Base-by-base conservation (phyloP, 2,113 vertebrate genomes). In the Heterochromis multidens region DNA sequence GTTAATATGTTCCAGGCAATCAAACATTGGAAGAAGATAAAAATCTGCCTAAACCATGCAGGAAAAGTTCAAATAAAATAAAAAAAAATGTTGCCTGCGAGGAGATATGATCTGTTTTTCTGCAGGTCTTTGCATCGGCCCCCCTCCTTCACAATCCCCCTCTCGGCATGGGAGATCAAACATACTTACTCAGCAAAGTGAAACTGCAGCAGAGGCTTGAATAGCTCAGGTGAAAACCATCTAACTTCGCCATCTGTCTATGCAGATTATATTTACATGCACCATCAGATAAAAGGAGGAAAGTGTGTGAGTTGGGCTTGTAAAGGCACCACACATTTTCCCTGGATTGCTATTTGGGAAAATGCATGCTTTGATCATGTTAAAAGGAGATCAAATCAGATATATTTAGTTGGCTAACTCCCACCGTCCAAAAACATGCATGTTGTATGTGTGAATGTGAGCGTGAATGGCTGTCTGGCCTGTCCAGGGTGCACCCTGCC, bases 211-310 rank as follows among this genome's bases (percentile, higher is more conserved):
- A 31, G 14, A 78, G 29, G 35, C 52, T 90, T 13, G 2, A 52
- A 56, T n/a, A 56, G 65, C 29, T 63, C 86, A 87, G 80, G 62
- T 56, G n/a, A 67, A 85, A 77, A 58, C 19, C 27, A 78, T 23
- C 54, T 33, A 31, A 43, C 79, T 9, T 4, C 37, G 29, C 8
- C 52, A 80, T 56, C 65, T 37, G 27, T 74, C 23, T 25, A 19
- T 40, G 58, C 31, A 83, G 61, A 78, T 62, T 76, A 67, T 46
- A 60, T 85, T 59, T 77, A 31, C 67, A 87, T 57, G 81, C 35
- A 31, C 6, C 65, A 89, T 86, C 86, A 87, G 91, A 93, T 92
- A 89, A 67, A 80, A 54, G 17, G 13, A 27, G 67, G 58, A 90
- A 90, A 88, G 78, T 76, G 35, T 4, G 2, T 57, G 11, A 67